phyloP scores from a whole-genome alignment of 2,797 vertebrate species.

The Tapera naevia region DNA sequence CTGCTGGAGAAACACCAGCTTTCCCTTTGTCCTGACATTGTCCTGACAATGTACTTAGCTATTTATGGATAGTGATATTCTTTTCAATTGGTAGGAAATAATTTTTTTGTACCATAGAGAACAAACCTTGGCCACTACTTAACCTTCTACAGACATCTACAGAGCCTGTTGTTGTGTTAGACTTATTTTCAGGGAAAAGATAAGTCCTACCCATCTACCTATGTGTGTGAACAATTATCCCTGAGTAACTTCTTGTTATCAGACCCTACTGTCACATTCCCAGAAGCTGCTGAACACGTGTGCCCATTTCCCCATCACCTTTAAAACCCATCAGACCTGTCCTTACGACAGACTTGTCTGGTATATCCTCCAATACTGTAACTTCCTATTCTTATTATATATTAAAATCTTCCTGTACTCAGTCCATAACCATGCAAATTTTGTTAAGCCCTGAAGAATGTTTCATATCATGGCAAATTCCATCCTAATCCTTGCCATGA shows the following conservation, averaged over 20 bases:
- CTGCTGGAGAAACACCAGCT: neutral
- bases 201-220: neutral
- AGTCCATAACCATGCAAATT: neutral
- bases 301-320: neutral
- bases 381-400: neutral
- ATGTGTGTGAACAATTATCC: neutral
- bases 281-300: neutral
- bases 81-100: neutral
- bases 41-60: neutral
- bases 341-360: neutral
- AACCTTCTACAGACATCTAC: neutral
- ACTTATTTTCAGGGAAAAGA: neutral
- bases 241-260: neutral
- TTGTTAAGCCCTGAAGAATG: neutral
- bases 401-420: neutral
- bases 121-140: neutral
- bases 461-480: neutral
- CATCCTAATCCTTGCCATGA: neutral
- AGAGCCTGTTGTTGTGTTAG: neutral
- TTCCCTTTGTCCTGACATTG: neutral
- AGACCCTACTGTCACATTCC: neutral
- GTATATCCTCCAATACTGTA: neutral
- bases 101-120: neutral
- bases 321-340: neutral
- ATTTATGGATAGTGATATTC: neutral